Base-by-base conservation (phyloP, 1,140 invertebrate species). In the Heliconius melpomene region DNA sequence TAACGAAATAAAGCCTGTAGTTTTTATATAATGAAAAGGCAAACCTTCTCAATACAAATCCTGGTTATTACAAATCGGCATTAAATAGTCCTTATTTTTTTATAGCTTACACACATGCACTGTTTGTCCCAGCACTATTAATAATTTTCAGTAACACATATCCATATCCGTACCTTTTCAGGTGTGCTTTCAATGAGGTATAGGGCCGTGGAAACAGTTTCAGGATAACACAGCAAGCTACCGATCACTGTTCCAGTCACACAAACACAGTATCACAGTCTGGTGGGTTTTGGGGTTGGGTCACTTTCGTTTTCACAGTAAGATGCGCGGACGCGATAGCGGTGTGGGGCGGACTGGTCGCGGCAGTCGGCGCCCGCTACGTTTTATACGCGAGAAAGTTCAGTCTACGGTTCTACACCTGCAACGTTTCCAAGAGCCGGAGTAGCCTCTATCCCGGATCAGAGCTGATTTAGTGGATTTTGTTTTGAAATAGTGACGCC, bases 371-470 rank as follows among this genome's bases (percentile, higher is more conserved):
- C 85, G 80, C 70, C 85, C 81, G 79, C 75, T 40, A 70, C 82
- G 90, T 93, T 94, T 88, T 94, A 94, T 94, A 94, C 89, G 89
- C 92, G 92, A 87, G 91, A 94, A 94, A 94, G 92, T 94, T 88
- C 32, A 36, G 32, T 36, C 32, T 36, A 36, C 32, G 79, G 75
- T 72, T 80, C 84, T 82, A 83, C 87, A 84, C 86, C 82, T 85
- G 84, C 88, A 82, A 82, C 86, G 82, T 83, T 86, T 83, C 82
- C 84, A 85, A 80, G 77, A 72, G 85, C 32, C 32, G 32, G 32
- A 36, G 32, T 36, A 36, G 32, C 80, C 73, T 81, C 86, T 88
- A 93, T 94, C 93, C 93, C 88, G 93, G 93, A 93, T 89, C 87
- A 83, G 60, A 80, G 75, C 74, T 18, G 78, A 76, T 86, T 85